Conservation (phyloP, 2,888 invertebrate genomes). For the Noctua comes region DNA sequence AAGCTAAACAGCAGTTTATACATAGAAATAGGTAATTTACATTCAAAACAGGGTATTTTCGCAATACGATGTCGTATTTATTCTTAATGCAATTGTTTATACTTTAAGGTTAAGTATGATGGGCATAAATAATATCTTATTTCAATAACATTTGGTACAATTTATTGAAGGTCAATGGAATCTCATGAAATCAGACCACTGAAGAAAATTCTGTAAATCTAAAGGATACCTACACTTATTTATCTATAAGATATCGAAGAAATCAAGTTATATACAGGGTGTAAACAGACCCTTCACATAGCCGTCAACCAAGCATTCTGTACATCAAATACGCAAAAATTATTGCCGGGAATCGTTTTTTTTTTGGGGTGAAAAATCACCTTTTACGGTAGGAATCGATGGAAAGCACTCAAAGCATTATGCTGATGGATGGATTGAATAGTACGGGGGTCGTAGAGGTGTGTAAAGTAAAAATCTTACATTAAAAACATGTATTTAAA, state of each 20-base stretch:
- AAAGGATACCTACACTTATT: too few relatives aligned
- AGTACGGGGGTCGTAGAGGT: too few relatives aligned
- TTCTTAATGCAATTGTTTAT: slow-evolving; percentile 22
- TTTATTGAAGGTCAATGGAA: not conserved
- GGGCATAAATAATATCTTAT: not conserved
- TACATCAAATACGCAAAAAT: too few relatives aligned
- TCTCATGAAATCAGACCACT: not conserved
- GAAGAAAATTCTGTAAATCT: not conserved
- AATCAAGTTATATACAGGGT: not conserved
- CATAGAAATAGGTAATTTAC: slow-evolving; percentile 49
- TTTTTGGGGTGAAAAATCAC: too few relatives aligned
- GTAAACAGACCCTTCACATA: too few relatives aligned
- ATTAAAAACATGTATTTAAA: too few relatives aligned
- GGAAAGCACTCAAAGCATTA: too few relatives aligned
- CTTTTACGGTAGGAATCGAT: too few relatives aligned
- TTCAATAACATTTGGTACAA: not conserved
- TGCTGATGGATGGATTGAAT: too few relatives aligned
- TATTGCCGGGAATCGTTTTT: too few relatives aligned
- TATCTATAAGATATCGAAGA: not conserved
- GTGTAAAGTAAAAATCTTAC: too few relatives aligned
- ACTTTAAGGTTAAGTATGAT: slow-evolving; percentile 42
- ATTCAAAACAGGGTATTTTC: slow-evolving; percentile 45
- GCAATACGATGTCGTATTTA: slow-evolving; percentile 27
- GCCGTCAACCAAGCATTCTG: too few relatives aligned
- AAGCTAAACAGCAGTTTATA: slow-evolving; percentile 31